Conservation (phyloP, 2,888 invertebrate genomes). For the Hypomecis atomaria region DNA sequence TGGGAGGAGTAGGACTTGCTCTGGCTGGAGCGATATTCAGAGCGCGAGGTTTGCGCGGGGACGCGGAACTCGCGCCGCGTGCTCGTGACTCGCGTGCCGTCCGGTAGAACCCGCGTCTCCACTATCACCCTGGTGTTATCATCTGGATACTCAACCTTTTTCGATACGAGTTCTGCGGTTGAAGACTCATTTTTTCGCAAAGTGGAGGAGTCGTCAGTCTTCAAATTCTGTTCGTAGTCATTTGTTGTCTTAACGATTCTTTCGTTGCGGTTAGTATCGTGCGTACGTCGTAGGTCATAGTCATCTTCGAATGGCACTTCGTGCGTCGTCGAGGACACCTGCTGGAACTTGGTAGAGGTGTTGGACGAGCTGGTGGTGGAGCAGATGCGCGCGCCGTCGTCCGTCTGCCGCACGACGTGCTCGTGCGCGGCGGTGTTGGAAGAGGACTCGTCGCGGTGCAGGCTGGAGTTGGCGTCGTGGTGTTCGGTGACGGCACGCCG, state of each 20-base stretch:
- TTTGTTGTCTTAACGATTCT: constrained; percentile 54
- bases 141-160: constrained; percentile 85
- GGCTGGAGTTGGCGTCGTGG: constrained; percentile 72
- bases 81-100: constrained; percentile 88
- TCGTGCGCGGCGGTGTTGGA: constrained; percentile 71
- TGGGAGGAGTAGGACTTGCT: constrained; percentile 62
- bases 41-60: constrained; percentile 64
- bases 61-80: constrained; percentile 87
- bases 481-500: constrained; percentile 79
- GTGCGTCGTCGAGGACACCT: constrained; percentile 66
- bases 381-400: constrained; percentile 69
- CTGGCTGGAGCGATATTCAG: constrained; percentile 68
- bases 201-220: constrained; percentile 17
- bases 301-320: constrained; percentile 70
- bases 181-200: constrained; percentile 18
- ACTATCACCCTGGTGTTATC: constrained; percentile 87
- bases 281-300: constrained; percentile 50
- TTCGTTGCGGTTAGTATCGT: constrained; percentile 61
- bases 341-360: constrained; percentile 68
- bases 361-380: constrained; percentile 69
- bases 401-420: constrained; percentile 70
- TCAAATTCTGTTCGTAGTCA: constrained; percentile 43
- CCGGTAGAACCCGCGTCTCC: constrained; percentile 87
- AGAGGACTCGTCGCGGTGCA: constrained; percentile 69
- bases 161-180: constrained; percentile 14